Evolutionary conservation across 2,113 vertebrate species (phyloP).

Genomic region (Macrotus californicus): DNA sequence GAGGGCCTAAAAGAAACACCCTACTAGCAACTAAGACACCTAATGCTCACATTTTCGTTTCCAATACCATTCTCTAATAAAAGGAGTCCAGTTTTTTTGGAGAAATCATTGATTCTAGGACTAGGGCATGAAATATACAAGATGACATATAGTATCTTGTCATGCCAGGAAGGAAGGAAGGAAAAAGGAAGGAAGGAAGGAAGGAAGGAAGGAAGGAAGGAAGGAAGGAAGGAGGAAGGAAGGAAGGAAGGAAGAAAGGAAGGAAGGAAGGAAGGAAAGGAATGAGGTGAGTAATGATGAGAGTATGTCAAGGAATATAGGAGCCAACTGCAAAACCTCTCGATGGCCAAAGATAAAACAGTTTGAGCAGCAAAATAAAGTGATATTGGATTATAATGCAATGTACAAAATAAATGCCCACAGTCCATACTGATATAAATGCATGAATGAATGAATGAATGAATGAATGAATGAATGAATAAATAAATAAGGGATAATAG

Average conservation of each 20-base stretch:
- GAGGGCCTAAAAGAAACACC: neutral
- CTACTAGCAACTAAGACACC: neutral
- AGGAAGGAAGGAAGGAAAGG: no score
- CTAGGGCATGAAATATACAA: neutral
- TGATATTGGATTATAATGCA: neutral
- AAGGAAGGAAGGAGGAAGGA: no score
- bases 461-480: neutral
- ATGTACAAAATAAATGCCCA: neutral
- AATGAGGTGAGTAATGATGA: neutral
- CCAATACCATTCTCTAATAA: neutral
- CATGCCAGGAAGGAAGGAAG: neutral
- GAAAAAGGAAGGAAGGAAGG: neutral
- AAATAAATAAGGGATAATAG: no score
- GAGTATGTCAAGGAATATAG: neutral
- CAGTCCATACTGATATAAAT: neutral
- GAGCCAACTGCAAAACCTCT: neutral
- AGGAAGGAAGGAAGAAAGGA: neutral
- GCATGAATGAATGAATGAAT: no score
- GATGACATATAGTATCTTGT: neutral
- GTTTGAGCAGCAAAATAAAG: neutral
- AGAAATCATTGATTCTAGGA: neutral
- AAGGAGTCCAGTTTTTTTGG: neutral
- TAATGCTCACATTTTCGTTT: neutral
- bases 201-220: neutral
- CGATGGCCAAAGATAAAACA: neutral